A percentile compares a stretch with the other conserved stretches of the same genome.
phyloP scores from a whole-genome alignment of 2,113 vertebrate genomes.

The Calonectris borealis region DNA sequence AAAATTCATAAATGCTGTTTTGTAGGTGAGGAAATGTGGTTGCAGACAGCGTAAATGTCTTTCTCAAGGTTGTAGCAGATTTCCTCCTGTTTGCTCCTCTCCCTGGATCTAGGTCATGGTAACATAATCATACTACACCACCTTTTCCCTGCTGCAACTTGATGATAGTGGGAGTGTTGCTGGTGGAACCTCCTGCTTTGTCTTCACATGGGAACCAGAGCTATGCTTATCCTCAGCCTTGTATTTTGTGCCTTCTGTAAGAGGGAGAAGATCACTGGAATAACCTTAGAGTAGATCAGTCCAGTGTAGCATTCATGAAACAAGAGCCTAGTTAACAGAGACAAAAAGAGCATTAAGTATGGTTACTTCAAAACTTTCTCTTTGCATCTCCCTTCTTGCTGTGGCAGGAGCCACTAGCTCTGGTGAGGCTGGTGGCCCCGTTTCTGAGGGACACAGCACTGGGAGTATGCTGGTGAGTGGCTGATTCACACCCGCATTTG shows the following conservation, averaged over 20 bases:
- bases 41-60: neutral
- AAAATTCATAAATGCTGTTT: neutral
- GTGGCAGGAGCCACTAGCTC: neutral
- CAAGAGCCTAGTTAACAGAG: neutral
- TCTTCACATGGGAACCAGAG: neutral
- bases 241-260: neutral
- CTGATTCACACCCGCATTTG: neutral
- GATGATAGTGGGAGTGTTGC: neutral
- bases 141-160: neutral
- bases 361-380: neutral
- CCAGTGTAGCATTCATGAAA: neutral
- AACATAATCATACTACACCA: neutral
- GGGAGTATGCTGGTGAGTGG: neutral
- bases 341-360: neutral
- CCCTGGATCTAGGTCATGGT: neutral
- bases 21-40: neutral
- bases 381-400: neutral
- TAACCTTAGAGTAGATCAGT: neutral
- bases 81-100: neutral
- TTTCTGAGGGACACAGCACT: neutral
- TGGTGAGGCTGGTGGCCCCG: fast-evolving
- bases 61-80: neutral
- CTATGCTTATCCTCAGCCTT: neutral
- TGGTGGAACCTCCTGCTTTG: neutral
- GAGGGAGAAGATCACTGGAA: neutral